Conservation (phyloP, 2,888 invertebrate species). For the Cryptus armator region DNA sequence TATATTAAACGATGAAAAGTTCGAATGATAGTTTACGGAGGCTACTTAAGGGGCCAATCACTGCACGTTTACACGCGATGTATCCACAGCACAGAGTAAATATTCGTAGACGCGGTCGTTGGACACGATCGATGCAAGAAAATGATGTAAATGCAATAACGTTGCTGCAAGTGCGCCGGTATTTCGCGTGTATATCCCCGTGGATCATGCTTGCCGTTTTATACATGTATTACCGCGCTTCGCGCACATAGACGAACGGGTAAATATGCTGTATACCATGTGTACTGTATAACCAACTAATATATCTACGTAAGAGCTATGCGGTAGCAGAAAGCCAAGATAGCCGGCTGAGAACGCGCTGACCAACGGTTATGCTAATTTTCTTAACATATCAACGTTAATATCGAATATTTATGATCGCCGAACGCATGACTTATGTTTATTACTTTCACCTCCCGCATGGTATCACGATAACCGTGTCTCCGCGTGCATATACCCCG, state of each 20-base stretch:
- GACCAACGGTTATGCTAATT: constrained; percentile 83
- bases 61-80: not conserved
- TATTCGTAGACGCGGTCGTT: constrained; percentile 34
- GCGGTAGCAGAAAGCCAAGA: constrained; percentile 59
- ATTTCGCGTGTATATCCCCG: constrained; percentile 58
- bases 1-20: too few relatives aligned
- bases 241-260: not conserved
- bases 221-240: constrained; percentile 27
- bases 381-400: constrained; percentile 82
- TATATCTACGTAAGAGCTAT: constrained; percentile 56
- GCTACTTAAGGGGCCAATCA: not conserved
- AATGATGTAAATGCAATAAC: constrained; percentile 76
- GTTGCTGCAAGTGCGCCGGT: constrained; percentile 52
- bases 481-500: constrained; percentile 64
- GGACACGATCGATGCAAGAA: constrained; percentile 74
- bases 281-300: constrained; percentile 22
- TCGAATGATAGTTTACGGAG: not conserved
- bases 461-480: constrained; percentile 80
- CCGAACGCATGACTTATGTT: constrained; percentile 83
- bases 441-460: constrained; percentile 82
- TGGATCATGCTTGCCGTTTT: constrained; percentile 53
- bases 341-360: constrained; percentile 70
- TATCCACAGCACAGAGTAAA: not conserved
- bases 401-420: constrained; percentile 84
- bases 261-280: not conserved